Evolutionary conservation across 2,888 invertebrate genomes (phyloP).

Genomic region (Pherbina coryleti): DNA sequence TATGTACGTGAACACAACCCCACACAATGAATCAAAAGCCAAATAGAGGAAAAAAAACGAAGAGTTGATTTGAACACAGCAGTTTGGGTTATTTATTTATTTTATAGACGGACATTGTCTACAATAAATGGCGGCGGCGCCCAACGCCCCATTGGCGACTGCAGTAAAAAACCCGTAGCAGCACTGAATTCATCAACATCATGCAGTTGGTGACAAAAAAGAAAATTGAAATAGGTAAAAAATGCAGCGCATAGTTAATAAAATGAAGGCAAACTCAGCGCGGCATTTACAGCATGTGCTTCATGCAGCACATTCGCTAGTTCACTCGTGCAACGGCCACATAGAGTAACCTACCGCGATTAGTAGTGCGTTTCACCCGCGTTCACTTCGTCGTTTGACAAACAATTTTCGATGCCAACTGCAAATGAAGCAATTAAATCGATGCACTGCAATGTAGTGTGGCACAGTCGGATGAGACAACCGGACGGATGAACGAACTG

Average conservation of each 20-base stretch:
- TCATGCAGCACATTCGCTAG: conserved; percentile 1
- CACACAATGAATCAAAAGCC: too few relatives aligned
- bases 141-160: conserved; percentile 7
- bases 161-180: background rate
- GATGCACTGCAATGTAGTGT: conserved; percentile 4
- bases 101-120: background rate
- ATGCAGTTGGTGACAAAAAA: background rate
- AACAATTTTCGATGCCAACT: conserved; percentile 1
- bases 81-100: conserved; percentile 13
- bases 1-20: background rate
- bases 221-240: conserved; percentile 2
- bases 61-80: background rate
- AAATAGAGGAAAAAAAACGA: background rate
- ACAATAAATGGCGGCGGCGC: background rate
- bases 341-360: conserved; percentile 4
- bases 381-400: background rate
- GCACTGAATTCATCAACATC: conserved; percentile 14
- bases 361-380: conserved; percentile 5
- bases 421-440: conserved; percentile 43
- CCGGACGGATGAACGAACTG: background rate
- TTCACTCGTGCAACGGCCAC: background rate
- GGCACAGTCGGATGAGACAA: background rate
- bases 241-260: background rate
- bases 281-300: conserved; percentile 2
- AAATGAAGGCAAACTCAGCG: background rate